A percentile compares a stretch with the other conserved stretches of the same genome.
phyloP scores from a whole-genome alignment of 1,140 invertebrate genomes.

The Macrosteles quadrilineatus region DNA sequence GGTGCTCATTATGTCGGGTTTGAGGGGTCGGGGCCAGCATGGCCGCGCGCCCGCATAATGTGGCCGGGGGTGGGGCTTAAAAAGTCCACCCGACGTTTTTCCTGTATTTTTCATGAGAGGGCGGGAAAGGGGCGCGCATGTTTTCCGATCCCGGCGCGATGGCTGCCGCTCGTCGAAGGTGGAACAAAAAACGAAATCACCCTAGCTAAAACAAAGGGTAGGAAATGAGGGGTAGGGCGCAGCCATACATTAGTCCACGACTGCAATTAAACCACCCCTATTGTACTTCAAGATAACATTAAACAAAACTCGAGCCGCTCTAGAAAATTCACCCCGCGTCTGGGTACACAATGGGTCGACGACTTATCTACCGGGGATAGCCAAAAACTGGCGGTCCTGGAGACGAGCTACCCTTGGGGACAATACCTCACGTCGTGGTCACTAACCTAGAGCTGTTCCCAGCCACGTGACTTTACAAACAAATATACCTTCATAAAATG shows the following conservation, averaged over 20 bases:
- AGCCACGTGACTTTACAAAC: no score
- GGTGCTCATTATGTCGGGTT: constrained; percentile 12
- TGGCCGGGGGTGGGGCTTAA: constrained; percentile 22
- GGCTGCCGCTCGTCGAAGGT: constrained; percentile 1
- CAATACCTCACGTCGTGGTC: no score
- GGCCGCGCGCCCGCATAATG: constrained; percentile 20
- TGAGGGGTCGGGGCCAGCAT: constrained; percentile 4
- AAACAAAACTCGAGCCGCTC: constrained; percentile 16
- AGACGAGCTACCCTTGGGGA: neutral
- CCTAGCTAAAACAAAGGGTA: constrained; percentile 29
- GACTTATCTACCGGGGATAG: constrained; percentile 15
- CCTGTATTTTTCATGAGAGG: constrained; percentile 20
- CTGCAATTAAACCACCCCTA: constrained; percentile 25
- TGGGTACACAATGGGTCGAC: constrained; percentile 10
- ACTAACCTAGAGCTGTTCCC: no score
- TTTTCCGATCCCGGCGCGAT: constrained; percentile 10
- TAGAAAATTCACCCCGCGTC: constrained; percentile 28
- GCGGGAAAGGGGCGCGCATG: constrained; percentile 16
- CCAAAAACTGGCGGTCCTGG: neutral
- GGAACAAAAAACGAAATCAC: constrained; percentile 30
- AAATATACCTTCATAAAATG: no score
- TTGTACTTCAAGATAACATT: constrained; percentile 31
- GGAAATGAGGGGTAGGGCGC: constrained; percentile 23
- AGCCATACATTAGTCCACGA: constrained; percentile 26
- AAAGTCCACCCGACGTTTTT: constrained; percentile 19